Percentiles rank a stretch among this genome's conserved stretches.
Evolutionary conservation across 1,140 invertebrate species (phyloP).

Genomic region (Harpegnathos saltator): DNA sequence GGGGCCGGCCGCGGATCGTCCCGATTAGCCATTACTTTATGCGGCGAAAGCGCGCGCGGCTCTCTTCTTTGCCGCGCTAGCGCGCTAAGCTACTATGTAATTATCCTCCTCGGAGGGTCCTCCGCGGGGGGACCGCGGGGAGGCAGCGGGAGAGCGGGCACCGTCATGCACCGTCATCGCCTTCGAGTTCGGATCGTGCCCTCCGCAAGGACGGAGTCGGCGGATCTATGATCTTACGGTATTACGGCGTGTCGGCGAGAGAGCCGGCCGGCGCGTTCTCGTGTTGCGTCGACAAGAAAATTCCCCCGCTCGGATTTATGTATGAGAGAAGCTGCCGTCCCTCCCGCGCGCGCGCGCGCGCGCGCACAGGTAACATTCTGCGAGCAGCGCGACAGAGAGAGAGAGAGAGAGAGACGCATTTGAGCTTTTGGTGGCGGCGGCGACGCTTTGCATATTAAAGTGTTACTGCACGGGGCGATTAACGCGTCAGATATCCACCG

Average conservation of each 20-base stretch:
- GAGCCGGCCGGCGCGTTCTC: no score
- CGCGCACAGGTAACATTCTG: neutral
- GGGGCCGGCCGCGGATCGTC: slow-evolving; percentile 31
- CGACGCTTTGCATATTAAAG: slow-evolving; percentile 50
- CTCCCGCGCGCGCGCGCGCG: neutral
- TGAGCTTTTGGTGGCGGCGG: slow-evolving; percentile 31
- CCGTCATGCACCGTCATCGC: slow-evolving; percentile 79
- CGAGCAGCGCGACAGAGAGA: neutral
- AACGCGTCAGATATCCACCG: slow-evolving; percentile 53
- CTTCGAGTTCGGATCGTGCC: slow-evolving; percentile 65
- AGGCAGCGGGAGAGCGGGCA: slow-evolving; percentile 26
- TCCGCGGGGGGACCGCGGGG: slow-evolving; percentile 67
- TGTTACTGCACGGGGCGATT: slow-evolving; percentile 51
- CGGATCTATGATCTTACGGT: slow-evolving; percentile 56
- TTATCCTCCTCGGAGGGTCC: slow-evolving; percentile 81
- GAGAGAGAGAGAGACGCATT: slow-evolving; percentile 8
- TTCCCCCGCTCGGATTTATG: slow-evolving; percentile 38
- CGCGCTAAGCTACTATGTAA: slow-evolving; percentile 81
- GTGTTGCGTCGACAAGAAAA: slow-evolving; percentile 46
- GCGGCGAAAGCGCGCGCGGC: slow-evolving; percentile 73
- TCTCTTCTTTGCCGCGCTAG: slow-evolving; percentile 74
- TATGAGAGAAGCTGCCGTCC: slow-evolving; percentile 29
- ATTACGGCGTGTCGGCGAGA: slow-evolving; percentile 33
- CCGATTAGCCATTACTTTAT: slow-evolving; percentile 82
- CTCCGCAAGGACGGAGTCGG: slow-evolving; percentile 62